Evolutionary conservation across 2,888 invertebrate species (phyloP).

Genomic region (Apotomis capreana): DNA sequence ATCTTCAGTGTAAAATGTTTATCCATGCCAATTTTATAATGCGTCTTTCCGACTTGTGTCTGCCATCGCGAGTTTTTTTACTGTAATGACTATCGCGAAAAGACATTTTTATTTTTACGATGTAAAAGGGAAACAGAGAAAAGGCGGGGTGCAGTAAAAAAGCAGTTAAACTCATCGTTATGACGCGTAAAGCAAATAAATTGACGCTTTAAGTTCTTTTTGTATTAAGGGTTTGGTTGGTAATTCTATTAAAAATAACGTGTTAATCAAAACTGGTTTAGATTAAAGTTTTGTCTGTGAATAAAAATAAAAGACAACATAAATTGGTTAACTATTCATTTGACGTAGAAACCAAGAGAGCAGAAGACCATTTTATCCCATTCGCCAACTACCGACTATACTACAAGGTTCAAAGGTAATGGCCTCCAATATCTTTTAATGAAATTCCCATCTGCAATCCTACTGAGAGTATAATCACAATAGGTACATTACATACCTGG

Average conservation of each 20-base stretch:
- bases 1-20: too few species aligned
- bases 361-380: too few species aligned
- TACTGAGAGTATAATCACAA: too few species aligned
- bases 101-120: constrained; percentile 43
- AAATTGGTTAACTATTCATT: too few species aligned
- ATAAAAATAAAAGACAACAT: too few species aligned
- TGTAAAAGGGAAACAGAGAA: constrained; percentile 42
- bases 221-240: constrained; percentile 26
- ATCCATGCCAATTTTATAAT: too few species aligned
- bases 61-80: constrained; percentile 34
- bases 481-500: too few species aligned
- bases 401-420: too few species aligned
- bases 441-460: too few species aligned
- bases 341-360: too few species aligned
- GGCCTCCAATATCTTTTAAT: too few species aligned
- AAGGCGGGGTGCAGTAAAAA: constrained; percentile 41
- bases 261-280: background rate
- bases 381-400: too few species aligned
- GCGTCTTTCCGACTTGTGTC: constrained; percentile 8
- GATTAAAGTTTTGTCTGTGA: background rate
- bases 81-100: constrained; percentile 36
- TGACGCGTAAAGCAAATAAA: constrained; percentile 41
- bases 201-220: constrained; percentile 38
- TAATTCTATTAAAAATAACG: constrained; percentile 22
- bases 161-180: constrained; percentile 42